Evolutionary conservation across 37 sponge, comb jelly and placozoan genomes (phyloP), one percentile per base, ranked within the genome.

Genomic region (Mnemiopsis leidyi): DNA sequence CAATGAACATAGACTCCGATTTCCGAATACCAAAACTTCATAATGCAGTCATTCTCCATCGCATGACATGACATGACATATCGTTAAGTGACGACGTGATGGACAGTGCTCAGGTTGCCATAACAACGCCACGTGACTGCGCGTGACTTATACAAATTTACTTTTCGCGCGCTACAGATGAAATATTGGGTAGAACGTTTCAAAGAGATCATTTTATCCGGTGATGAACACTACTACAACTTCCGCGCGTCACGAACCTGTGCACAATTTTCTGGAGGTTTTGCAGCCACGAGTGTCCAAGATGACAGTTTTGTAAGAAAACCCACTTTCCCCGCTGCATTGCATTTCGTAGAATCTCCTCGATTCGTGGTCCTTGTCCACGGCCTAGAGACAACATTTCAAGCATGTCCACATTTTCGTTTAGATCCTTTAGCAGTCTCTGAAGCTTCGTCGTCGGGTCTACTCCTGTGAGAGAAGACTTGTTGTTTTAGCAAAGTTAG

Each of bases 251-350:
- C 9, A 48, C 61, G 13, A 13, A 92, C 93, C 76, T 71, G 75
- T 69, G 39, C 13, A 92, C 36, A 7, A 92, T 39, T 69, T 38
- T 36, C 38, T 71, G 93, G 0, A 95, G 82, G 16, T 92, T 48
- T 31, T 93, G 93, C 69, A 95, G 92, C 94, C 93, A 95, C 26
- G 94, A 94, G 16, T 75, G 38, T 31, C 93, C 94, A 28, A 94
- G 90, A 32, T 95, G 95, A 69, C 95, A 95, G 69, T 95, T 95
- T 39, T 95, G 95, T 13, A 95, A 82, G 92, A 95, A 94, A 7
- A 93, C 94, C 95, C 95, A 95, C 28, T 82, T 79, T 32, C 95
- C 95, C 36, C 76, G 92, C 24, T 92, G 34, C 77, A 76, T 79
- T 26, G 95, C 94, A 0, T 38, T 35, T 21, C 69, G 34, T 35